Evolutionary conservation across 1,140 invertebrate species (phyloP).

Genomic region (Globodera rostochiensis): DNA sequence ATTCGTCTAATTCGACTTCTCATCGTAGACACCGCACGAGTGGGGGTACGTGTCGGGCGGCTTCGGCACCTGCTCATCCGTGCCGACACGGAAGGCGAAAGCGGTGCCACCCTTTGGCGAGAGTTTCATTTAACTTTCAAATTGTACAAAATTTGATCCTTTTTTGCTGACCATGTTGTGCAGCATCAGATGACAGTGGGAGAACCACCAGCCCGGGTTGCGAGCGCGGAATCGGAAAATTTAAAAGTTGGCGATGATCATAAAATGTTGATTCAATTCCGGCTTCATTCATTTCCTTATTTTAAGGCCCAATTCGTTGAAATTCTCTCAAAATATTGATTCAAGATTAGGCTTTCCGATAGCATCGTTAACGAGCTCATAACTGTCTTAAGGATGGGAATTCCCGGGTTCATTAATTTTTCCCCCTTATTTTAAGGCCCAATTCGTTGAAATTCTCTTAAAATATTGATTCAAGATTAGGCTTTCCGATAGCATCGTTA

Average conservation of each 20-base stretch:
- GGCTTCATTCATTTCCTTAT: too few relatives aligned
- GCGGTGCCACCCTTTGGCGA: constrained; percentile 61
- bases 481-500: too few relatives aligned
- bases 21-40: constrained; percentile 48
- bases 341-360: too few relatives aligned
- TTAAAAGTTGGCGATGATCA: constrained; percentile 2
- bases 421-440: too few relatives aligned
- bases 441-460: too few relatives aligned
- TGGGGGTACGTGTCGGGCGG: constrained; percentile 51
- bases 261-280: not conserved
- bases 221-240: constrained; percentile 46
- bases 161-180: constrained; percentile 38
- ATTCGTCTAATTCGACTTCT: not conserved
- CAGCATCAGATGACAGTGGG: constrained; percentile 52
- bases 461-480: too few relatives aligned
- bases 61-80: constrained; percentile 46
- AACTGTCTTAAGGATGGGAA: too few relatives aligned
- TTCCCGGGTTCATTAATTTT: too few relatives aligned
- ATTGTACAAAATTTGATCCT: not conserved
- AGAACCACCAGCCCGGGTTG: constrained; percentile 58
- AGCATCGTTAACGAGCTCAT: too few relatives aligned
- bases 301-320: too few relatives aligned
- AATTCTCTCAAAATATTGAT: too few relatives aligned
- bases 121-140: constrained; percentile 28
- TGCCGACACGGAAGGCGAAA: constrained; percentile 54